A percentile compares a stretch with the other conserved stretches of the same genome.
phyloP scores from a whole-genome alignment of 2,888 invertebrate species.

The Tineola bisselliella region DNA sequence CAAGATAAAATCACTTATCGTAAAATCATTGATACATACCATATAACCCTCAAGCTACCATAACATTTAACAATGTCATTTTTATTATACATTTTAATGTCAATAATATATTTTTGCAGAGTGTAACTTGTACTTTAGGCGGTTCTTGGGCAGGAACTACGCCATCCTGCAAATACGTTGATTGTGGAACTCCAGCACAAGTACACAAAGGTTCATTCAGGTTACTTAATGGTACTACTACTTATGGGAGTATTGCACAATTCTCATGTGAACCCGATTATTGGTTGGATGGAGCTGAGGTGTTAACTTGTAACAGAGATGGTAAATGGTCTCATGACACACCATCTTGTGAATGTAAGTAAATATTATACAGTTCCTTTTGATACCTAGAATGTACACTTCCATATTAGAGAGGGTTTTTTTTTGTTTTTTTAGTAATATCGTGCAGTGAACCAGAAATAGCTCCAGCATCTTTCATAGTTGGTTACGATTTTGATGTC shows the following conservation, averaged over 20 bases:
- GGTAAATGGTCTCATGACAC: constrained; percentile 89
- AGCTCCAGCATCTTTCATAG: constrained; percentile 85
- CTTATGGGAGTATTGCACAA: constrained; percentile 79
- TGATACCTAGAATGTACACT: too few species aligned
- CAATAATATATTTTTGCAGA: constrained; percentile 45
- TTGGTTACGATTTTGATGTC: constrained; percentile 89
- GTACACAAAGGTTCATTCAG: constrained; percentile 79
- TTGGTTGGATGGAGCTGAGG: constrained; percentile 80
- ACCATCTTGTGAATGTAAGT: constrained; percentile 85
- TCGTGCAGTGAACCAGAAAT: constrained; percentile 88
- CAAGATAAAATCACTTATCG: too few species aligned
- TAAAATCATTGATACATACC: too few species aligned
- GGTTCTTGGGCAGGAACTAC: constrained; percentile 85
- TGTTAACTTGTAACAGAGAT: constrained; percentile 79
- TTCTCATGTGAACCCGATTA: constrained; percentile 85
- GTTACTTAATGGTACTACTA: constrained; percentile 81
- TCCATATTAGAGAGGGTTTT: too few species aligned
- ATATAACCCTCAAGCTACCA: too few species aligned
- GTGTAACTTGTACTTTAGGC: constrained; percentile 84
- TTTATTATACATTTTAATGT: too few species aligned
- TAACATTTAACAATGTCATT: too few species aligned
- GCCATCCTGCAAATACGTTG: constrained; percentile 86
- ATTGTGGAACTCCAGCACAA: constrained; percentile 84
- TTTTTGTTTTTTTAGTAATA: constrained; percentile 79
- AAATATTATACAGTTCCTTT: too few species aligned